Base-by-base conservation (phyloP, 2,113 vertebrate genomes). In the Ursus arctos region DNA sequence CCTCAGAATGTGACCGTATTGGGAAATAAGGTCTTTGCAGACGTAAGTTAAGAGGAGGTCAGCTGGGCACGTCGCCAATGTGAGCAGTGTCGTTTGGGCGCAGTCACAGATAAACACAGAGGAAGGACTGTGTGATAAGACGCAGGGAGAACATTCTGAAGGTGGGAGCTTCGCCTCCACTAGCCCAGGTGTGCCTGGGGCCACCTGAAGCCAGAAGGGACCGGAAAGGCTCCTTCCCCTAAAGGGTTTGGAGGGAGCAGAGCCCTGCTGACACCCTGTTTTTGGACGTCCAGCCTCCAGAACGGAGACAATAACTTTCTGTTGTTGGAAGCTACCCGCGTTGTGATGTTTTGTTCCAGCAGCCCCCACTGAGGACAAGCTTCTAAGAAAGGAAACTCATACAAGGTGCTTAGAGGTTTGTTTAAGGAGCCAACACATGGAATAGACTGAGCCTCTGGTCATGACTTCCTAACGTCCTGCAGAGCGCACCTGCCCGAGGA, bases 131-230 rank as follows among this genome's bases (percentile, higher is more conserved):
- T 36, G 40, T 55, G 31, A 49, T 49, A 53, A n/a, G 36, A 92
- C 14, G 7, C 1, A 7, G 67, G 33, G 15, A n/a, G 15, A 59
- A 49, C 10, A 8, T 3, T 0, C 24, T 21, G 31, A 57, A 59
- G 53, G 12, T 12, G 8, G 61, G 16, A 47, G 1, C 6, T 10
- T 33, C 0, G 0, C 12, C 0, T 4, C 63, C 18, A 19, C 43
- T 4, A 63, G 59, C 28, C 90, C 24, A 51, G 65, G 65, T 55
- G 53, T 4, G 8, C 3, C 26, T 13, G 61, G 28, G 18, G 9
- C n/a, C 13, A 7, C 59, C 22, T 65, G 76, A 33, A 22, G 31
- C 43, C 16, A 11, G n/a, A 59, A 40, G 83, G 55, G 31, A 7
- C 22, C 15, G 55, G 49, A 51, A 71, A 59, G 21, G 0, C 6